Percentiles rank a stretch among this genome's conserved stretches.
Evolutionary conservation across 2,888 invertebrate genomes (phyloP).

Genomic region (Lycocerus yunnanus): DNA sequence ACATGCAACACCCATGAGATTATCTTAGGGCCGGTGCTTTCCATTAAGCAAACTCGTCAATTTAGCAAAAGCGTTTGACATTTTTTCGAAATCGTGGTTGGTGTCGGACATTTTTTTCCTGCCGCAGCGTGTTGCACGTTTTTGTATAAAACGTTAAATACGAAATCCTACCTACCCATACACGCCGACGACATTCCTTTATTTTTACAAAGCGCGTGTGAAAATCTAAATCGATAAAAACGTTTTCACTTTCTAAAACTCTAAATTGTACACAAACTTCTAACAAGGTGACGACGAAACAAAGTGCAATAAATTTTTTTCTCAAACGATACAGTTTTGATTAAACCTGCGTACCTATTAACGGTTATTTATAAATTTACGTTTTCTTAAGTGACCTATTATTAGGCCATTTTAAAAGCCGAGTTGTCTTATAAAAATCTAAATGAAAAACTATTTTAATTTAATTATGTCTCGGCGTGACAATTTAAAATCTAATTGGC

Average conservation of each 20-base stretch:
- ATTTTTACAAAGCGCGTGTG: background rate
- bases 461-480: conserved; percentile 28
- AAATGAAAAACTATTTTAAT: conserved; percentile 29
- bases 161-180: background rate
- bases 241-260: background rate
- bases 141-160: background rate
- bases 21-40: background rate
- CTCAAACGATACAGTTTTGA: background rate
- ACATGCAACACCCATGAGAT: background rate
- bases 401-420: conserved; percentile 12
- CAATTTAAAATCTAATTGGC: conserved; percentile 35
- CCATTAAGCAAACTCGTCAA: background rate
- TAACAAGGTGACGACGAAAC: conserved; percentile 6
- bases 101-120: background rate
- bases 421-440: conserved; percentile 14
- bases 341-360: conserved; percentile 11
- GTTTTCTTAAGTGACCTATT: conserved; percentile 10
- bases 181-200: background rate
- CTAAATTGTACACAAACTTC: background rate
- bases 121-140: background rate
- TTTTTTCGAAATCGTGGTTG: background rate
- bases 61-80: background rate
- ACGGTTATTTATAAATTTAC: conserved; percentile 21
- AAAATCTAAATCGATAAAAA: background rate
- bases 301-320: conserved; percentile 1